Evolutionary conservation across 2,888 invertebrate genomes (phyloP), one percentile per base, ranked within the genome.

Genomic region (Aplocera efformata): DNA sequence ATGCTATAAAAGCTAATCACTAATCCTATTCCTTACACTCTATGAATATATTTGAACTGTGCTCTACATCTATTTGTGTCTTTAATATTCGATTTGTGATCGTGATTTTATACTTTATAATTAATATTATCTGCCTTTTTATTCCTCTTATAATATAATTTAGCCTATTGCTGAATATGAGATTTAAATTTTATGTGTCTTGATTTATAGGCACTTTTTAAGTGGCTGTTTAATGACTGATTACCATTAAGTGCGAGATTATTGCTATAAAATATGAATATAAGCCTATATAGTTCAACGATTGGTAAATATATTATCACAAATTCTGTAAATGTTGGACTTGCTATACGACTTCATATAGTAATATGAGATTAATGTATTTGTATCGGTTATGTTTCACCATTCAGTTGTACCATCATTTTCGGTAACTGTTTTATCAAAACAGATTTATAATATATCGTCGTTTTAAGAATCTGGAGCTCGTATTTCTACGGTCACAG

Each of bases 401-500:
- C 32, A 46, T 49, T 50, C 10, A 33, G 34, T 50, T 32, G 39
- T 50, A 39, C 25, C 32, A 29, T 46, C 31, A 2, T n/a, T 32
- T 21, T 27, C 10, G 23, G 23, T 32, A 26, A 22, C 29, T 28
- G 27, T 35, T 41, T 20, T 28, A 24, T 32, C 8, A 22, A 28
- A 34, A 42, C 41, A 31, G 23, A 13, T 17, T 32, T 35, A 23
- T 46, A 10, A 42, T 28, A 5, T 13, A 42, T 29, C 13, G 25
- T 46, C 31, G 23, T 36, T 44, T 72, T 90, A 91, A 59, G 88
- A 81, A 63, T 91, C 91, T 50, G 92, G 91, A 61, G 93, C 92
- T 63, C 93, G 91, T 60, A 94, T 92, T 84, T 95, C 94, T 38
- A 94, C 93, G 52, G 94, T 94, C 49, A 95, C 92, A 67, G 86